Base-by-base conservation (phyloP, 2,888 invertebrate genomes). In the Hermodice carunculata region DNA sequence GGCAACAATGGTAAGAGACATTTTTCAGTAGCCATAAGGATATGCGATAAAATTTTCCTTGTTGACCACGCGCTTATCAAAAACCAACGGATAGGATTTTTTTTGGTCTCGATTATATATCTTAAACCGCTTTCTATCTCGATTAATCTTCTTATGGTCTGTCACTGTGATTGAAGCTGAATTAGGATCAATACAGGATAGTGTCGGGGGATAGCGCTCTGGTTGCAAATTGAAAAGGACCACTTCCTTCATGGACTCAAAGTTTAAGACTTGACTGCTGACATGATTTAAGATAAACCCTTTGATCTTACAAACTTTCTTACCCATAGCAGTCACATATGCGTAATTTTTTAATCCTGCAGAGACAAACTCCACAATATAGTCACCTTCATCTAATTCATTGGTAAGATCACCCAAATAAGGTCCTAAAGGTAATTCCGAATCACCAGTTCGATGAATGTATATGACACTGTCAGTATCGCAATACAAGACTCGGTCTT, bases 311-410 rank as follows among this genome's bases (percentile, higher is more conserved):
- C 77, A 76, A 5, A 64, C 67, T 48, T 66, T 62, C 19, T 66
- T 64, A 5, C 64, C 61, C 22, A 58, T 53, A 5, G 42, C 29
- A 0, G 81, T 74, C 26, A 64, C 70, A 60, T 77, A 83, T 0
- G 73, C 77, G 63, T 84, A 82, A 63, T 79, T 82, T 67, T 84
- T 85, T 2, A 82, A 80, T 0, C 84, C 85, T 0, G 77, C 80
- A 26, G 76, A 74, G 11, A 81, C 78, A 69, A 82, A 84, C 61
- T 79, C 74, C 31, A 34, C 5, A 48, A 48, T 48, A n/a, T 48
- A 11, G 5, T 6, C 24, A 22, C 48, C 48, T 8, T 6, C 6
- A 28, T 24, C 22, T 6, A 49, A 22, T 62, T 86, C 85, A 66
- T 85, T 77, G 0, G 82, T 85, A 65, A 86, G 66, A 49, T 86